Evolutionary conservation across 2,888 invertebrate species (phyloP).

Genomic region (Pterostichus madidus): DNA sequence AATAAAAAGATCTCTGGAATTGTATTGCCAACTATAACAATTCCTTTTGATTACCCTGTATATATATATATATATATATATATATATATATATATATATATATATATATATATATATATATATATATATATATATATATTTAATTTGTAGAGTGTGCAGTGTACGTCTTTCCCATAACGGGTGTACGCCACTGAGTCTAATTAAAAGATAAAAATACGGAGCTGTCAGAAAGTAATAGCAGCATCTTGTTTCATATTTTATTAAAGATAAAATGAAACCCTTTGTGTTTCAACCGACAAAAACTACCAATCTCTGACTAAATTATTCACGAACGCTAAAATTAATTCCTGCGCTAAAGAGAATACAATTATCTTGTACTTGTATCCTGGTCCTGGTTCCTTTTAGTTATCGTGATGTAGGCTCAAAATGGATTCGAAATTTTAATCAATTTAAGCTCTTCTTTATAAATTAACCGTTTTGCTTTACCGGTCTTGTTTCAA

Average conservation of each 20-base stretch:
- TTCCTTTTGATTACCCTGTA: too few relatives aligned
- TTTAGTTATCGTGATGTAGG: slow-evolving; percentile 22
- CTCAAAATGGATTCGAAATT: slow-evolving; percentile 12
- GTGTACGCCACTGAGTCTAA: too few relatives aligned
- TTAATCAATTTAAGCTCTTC: slow-evolving; percentile 34
- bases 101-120: too few relatives aligned
- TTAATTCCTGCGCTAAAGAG: slow-evolving; percentile 29
- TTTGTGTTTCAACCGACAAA: not conserved
- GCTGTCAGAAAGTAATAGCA: slow-evolving; percentile 8
- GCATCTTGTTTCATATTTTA: not conserved
- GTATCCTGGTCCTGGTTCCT: slow-evolving; percentile 6
- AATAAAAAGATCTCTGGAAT: too few relatives aligned
- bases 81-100: too few relatives aligned
- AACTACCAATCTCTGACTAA: not conserved
- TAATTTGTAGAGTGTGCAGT: too few relatives aligned
- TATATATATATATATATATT: too few relatives aligned
- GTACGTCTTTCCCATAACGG: too few relatives aligned
- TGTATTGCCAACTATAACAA: too few relatives aligned
- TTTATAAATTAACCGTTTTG: slow-evolving; percentile 22
- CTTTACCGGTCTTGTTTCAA: not conserved
- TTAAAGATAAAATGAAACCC: not conserved
- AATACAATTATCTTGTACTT: slow-evolving; percentile 32
- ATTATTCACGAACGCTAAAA: slow-evolving; percentile 16
- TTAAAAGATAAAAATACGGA: not conserved
- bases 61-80: too few relatives aligned